phyloP scores from a whole-genome alignment of 2,888 invertebrate genomes.

The Autographa pulchrina region DNA sequence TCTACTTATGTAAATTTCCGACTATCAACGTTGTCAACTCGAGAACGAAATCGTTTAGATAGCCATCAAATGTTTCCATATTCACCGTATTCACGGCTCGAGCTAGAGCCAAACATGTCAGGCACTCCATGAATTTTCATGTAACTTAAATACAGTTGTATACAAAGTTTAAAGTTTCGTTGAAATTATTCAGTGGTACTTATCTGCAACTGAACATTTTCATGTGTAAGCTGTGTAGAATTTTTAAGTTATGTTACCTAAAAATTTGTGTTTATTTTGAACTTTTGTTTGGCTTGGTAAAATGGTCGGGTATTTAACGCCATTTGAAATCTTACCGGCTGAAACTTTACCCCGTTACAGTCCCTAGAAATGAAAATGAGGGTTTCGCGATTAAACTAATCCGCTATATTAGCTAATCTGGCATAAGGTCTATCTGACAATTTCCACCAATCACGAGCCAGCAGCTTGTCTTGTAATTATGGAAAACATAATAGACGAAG shows the following conservation, averaged over 20 bases:
- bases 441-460: no score
- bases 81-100: slow-evolving; percentile 17
- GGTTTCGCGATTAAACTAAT: no score
- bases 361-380: no score
- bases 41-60: slow-evolving; percentile 33
- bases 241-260: neutral
- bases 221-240: neutral
- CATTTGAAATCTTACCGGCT: no score
- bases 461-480: no score
- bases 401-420: no score
- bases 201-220: neutral
- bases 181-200: neutral
- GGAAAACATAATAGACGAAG: no score
- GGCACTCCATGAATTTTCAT: slow-evolving; percentile 36
- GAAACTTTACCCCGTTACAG: no score
- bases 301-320: no score
- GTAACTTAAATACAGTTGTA: slow-evolving; percentile 19
- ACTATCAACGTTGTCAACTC: slow-evolving; percentile 25
- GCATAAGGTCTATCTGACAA: no score
- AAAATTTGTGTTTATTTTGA: neutral
- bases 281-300: neutral
- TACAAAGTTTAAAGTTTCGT: slow-evolving; percentile 13
- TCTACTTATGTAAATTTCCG: slow-evolving; percentile 8
- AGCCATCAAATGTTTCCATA: slow-evolving; percentile 31
- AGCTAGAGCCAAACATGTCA: slow-evolving; percentile 25